Evolutionary conservation across 2,888 invertebrate genomes (phyloP).

Genomic region (Caenorhabditis imperialis): DNA sequence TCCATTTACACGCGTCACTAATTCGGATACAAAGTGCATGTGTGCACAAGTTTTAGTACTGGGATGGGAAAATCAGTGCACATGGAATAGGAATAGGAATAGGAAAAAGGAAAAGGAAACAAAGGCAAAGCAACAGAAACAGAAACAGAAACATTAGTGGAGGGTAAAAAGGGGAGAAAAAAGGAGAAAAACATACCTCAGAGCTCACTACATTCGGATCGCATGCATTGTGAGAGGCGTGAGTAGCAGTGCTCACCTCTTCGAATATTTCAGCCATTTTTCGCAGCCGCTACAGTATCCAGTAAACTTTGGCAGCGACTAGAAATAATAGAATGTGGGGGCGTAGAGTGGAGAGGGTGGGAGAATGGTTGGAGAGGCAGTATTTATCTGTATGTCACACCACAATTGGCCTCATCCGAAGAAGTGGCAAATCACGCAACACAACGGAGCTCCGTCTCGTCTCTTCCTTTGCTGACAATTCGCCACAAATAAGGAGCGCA

Average conservation of each 20-base stretch:
- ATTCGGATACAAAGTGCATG: slow-evolving; percentile 21
- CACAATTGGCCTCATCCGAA: slow-evolving; percentile 61
- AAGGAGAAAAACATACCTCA: slow-evolving; percentile 47
- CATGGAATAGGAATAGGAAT: neutral
- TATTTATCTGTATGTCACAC: slow-evolving; percentile 53
- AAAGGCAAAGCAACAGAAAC: neutral
- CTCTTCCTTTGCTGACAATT: slow-evolving; percentile 44
- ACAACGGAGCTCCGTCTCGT: slow-evolving; percentile 30
- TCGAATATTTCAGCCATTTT: slow-evolving; percentile 56
- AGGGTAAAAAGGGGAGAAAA: no score
- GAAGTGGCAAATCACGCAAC: slow-evolving; percentile 54
- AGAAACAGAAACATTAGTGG: no score
- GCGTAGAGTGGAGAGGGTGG: slow-evolving; percentile 7
- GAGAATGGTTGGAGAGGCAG: slow-evolving; percentile 47
- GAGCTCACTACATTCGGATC: slow-evolving; percentile 49
- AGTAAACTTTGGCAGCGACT: slow-evolving; percentile 7
- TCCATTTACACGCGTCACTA: slow-evolving; percentile 34
- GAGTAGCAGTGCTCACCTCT: slow-evolving; percentile 56
- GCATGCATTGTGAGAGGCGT: slow-evolving; percentile 51
- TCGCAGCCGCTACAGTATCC: slow-evolving; percentile 31
- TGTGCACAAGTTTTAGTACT: neutral
- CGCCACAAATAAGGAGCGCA: slow-evolving; percentile 48
- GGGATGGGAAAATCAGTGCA: neutral
- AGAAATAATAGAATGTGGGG: slow-evolving; percentile 18
- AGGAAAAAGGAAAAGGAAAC: neutral